Evolutionary conservation across 2,113 vertebrate species (phyloP).

Genomic region (Myrmophylax atrothorax): DNA sequence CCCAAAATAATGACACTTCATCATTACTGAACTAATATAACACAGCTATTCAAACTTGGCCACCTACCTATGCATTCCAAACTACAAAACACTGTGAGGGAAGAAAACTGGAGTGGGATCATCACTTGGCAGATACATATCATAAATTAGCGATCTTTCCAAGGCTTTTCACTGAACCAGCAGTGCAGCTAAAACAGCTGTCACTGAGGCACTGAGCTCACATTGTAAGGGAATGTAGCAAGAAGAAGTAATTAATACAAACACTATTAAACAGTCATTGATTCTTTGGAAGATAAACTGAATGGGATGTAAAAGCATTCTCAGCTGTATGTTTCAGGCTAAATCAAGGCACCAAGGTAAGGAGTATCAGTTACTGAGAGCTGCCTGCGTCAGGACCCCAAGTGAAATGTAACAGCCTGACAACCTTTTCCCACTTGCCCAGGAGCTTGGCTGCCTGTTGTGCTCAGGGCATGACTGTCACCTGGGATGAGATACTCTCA

Average conservation of each 20-base stretch:
- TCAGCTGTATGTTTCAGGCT: not conserved
- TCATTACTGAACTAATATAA: not conserved
- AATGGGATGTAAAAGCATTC: not conserved
- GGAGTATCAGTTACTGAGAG: not conserved
- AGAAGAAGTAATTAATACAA: not conserved
- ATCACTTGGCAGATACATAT: not conserved
- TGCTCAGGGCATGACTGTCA: fast-evolving
- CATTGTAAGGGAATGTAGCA: not conserved
- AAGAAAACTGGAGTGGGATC: conserved; percentile 1
- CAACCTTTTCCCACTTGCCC: fast-evolving
- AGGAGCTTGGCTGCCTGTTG: not conserved
- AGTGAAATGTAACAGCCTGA: not conserved
- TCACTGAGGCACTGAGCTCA: not conserved
- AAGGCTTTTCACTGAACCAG: not conserved
- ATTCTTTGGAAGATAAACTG: not conserved
- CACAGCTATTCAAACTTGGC: not conserved
- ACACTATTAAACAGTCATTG: not conserved
- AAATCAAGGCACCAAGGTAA: not conserved
- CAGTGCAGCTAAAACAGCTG: not conserved
- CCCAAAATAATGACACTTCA: not conserved
- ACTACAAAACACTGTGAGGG: not conserved
- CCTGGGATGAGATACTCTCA: not conserved
- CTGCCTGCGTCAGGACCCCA: fast-evolving
- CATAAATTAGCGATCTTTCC: not conserved
- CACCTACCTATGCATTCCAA: not conserved